Evolutionary conservation across 2,797 vertebrate species (phyloP), one percentile per base, ranked within the genome.

Genomic region (Phoebastria nigripes): DNA sequence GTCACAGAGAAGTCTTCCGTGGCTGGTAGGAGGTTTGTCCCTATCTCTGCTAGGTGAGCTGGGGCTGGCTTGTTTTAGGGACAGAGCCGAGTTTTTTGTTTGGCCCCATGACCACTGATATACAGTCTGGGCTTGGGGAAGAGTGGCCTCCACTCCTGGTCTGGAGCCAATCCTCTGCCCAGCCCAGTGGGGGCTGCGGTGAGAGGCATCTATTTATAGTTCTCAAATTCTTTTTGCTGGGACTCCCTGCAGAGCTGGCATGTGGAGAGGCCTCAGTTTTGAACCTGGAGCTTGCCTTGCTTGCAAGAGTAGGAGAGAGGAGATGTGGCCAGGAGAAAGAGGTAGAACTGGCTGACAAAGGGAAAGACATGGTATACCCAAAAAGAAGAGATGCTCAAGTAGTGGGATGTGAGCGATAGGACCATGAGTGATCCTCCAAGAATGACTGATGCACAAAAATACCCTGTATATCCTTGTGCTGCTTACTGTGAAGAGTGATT

Each of bases 181-280:
- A 52, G 56, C 55, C 78, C 54, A 0, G 0, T 2, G 6, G 63
- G 47, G 49, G 19, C 67, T 71, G 37, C 2, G 2, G 5, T 42
- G 79, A 71, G 72, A 39, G 62, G 5, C 61, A 66, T 67, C 59
- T 79, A 33, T 52, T 62, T 79, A 33, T 16, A 49, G n/a, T 25
- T 52, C 66, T 55, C 42, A 35, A 18, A 44, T 77, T 76, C 33
- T 76, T 62, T 91, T 79, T 55, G 52, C 33, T 83, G 72, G 29
- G 54, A 39, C 65, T 92, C 39, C 37, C 90, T 83, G 73, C 46
- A 84, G 72, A 83, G 80, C 71, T 73, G 54, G 46, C 18, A 41
- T 1, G 0, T 1, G 5, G 35, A 55, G n/a, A 29, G 17, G 28
- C 28, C 31, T 89, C 25, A 2, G 31, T 31, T 49, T 8, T 62